Evolutionary conservation across 2,888 invertebrate genomes (phyloP), one percentile per base, ranked within the genome.

Genomic region (Pogonocherus hispidulus): DNA sequence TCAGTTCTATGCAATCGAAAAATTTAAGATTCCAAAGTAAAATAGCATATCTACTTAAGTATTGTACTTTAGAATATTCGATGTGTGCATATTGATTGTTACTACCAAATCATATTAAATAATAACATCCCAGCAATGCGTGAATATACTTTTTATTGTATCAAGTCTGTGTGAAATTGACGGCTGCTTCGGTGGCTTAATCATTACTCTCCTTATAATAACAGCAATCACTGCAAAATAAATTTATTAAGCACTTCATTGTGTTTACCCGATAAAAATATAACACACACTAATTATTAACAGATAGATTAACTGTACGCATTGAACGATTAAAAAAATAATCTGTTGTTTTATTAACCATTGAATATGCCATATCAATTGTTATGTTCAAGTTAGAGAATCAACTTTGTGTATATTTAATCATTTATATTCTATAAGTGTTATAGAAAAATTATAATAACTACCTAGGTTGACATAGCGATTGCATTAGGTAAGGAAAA

Each of bases 181-280:
- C 67, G 56, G 57, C 56, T 67, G 65, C 47, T 16, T 59, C 47
- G 14, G 47, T 60, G 60, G 54, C 66, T 66, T 62, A 46, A 67
- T 63, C 62, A 41, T 23, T 49, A 66, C 56, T 65, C 56, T 35
- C 41, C 49, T 56, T 63, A 37, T 64, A 64, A 65, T 51, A 65
- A 59, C 41, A 27, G 57, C 59, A 65, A 65, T 65, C 65, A 67
- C 60, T 49, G 51, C 54, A 51, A 60, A 66, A 67, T 67, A 55
- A 62, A 63, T 54, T 46, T 67, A 51, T 55, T 9, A 22, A 67
- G 44, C 63, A 67, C 67, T 67, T 57, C 56, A 67, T n/a, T 56
- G 18, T 63, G 27, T 65, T 65, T 59, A 63, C 56, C 41, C 14
- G 52, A 63, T 67, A 62, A 47, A 37, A 5, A 22, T 55, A 11